phyloP scores from a whole-genome alignment of 2,888 invertebrate species.

The Thymelicus sylvestris region DNA sequence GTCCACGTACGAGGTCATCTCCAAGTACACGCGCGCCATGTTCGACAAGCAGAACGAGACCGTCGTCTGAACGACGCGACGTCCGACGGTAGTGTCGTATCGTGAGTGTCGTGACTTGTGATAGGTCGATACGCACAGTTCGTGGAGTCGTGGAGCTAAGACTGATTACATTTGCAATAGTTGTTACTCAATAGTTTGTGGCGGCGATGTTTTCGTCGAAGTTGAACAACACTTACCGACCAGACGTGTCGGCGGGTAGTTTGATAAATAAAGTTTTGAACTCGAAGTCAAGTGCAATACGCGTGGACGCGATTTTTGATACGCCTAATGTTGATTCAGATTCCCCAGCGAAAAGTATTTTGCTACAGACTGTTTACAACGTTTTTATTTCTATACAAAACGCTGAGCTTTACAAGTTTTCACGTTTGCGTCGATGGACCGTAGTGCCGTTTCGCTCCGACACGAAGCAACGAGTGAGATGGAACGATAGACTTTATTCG shows the following conservation, averaged over 20 bases:
- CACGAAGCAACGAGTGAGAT: slow-evolving; percentile 39
- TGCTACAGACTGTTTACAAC: slow-evolving; percentile 71
- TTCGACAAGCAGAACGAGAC: slow-evolving; percentile 78
- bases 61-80: slow-evolving; percentile 68
- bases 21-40: slow-evolving; percentile 78
- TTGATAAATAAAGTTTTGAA: background rate
- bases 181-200: background rate
- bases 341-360: slow-evolving; percentile 67
- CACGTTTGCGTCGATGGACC: slow-evolving; percentile 45
- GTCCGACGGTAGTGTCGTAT: too few species aligned
- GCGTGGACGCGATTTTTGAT: slow-evolving; percentile 57
- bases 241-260: background rate
- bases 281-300: slow-evolving; percentile 47
- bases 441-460: slow-evolving; percentile 44
- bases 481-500: slow-evolving; percentile 15
- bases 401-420: slow-evolving; percentile 58
- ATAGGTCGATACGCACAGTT: slow-evolving; percentile 42
- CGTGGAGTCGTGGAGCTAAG: slow-evolving; percentile 18
- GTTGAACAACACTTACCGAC: background rate
- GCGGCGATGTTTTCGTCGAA: too few species aligned
- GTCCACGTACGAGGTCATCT: slow-evolving; percentile 76
- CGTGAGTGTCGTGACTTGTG: too few species aligned
- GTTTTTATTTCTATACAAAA: slow-evolving; percentile 63
- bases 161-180: slow-evolving; percentile 24
- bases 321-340: slow-evolving; percentile 75